These are phyloP conservation scores for Hipposideros armiger DNA, from an alignment of 2,113 vertebrate species.

Conservation along the genomic window DNA sequence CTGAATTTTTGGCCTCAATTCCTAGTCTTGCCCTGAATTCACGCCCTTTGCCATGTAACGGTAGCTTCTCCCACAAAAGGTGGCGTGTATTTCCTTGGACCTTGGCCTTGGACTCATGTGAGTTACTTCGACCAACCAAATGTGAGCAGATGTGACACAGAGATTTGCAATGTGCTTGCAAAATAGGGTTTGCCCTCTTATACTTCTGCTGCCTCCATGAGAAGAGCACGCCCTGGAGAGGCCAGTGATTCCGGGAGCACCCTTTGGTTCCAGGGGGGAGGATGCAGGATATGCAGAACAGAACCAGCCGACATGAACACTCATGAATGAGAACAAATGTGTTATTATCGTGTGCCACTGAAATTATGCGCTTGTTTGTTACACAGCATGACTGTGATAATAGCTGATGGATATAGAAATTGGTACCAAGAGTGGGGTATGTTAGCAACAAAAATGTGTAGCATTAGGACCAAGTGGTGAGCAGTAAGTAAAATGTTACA, in stretches of 20 bases:
- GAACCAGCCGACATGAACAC: not conserved
- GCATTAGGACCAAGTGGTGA: not conserved
- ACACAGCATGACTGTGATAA: not conserved
- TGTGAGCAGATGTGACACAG: not conserved
- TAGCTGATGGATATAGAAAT: not conserved
- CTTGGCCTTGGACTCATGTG: not conserved
- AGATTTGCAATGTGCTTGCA: conserved; percentile 7
- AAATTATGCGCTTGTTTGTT: not conserved
- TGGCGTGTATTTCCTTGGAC: not conserved
- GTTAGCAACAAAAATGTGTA: not conserved
- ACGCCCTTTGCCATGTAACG: not conserved
- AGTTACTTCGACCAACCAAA: conserved; percentile 29
- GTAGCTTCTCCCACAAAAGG: not conserved
- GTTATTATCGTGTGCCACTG: not conserved
- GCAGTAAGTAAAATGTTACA: not conserved
- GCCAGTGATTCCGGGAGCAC: not conserved
- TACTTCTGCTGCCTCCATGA: not conserved
- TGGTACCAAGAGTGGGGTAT: not conserved
- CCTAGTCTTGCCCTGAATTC: not conserved
- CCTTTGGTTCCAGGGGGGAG: not conserved
- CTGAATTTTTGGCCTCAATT: not conserved
- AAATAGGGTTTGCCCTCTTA: not conserved
- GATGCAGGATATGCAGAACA: not conserved
- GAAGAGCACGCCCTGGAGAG: not conserved
- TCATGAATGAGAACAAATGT: not conserved